Conservation (phyloP, 2,113 vertebrate genomes). For the Canis aureus region DNA sequence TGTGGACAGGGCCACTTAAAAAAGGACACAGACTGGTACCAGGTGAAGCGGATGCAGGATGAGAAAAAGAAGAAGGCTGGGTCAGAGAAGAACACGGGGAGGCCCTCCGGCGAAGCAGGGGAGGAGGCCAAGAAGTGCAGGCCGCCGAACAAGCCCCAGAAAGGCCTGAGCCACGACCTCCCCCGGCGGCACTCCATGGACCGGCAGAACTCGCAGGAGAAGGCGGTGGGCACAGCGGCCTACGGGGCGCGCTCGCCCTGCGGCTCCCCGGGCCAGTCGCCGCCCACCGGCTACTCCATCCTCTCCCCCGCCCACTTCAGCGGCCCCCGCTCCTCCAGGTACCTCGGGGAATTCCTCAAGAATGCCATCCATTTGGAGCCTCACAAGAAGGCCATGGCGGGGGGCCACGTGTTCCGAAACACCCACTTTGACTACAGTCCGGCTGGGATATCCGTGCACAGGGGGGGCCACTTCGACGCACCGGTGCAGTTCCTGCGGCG, state of each 20-base stretch:
- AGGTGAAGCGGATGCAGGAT: conserved; percentile 96
- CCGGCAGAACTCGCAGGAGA: conserved; percentile 96
- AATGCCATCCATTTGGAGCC: conserved; percentile 96
- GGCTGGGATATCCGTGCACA: conserved; percentile 89
- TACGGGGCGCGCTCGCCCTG: conserved; percentile 91
- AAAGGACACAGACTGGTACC: conserved; percentile 99
- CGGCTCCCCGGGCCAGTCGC: conserved; percentile 95
- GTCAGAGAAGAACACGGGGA: conserved; percentile 90
- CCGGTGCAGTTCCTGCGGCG: conserved; percentile 97
- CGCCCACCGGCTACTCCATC: conserved; percentile 94
- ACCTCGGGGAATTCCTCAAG: conserved; percentile 97
- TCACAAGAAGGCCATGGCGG: conserved; percentile 93
- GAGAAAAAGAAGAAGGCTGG: conserved; percentile 96
- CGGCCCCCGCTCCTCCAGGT: conserved; percentile 93
- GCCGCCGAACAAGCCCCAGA: conserved; percentile 90
- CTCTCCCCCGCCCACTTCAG: conserved; percentile 91
- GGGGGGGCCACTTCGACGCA: conserved; percentile 90
- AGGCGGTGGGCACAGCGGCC: conserved; percentile 81
- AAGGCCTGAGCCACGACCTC: conserved; percentile 92
- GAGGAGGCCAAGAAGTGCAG: conserved; percentile 96
- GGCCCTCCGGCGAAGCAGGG: conserved; percentile 86
- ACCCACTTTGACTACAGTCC: conserved; percentile 92
- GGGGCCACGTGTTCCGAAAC: conserved; percentile 87
- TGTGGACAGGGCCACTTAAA: conserved; percentile 98
- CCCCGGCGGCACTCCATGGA: conserved; percentile 95